Percentiles rank a stretch among this genome's conserved stretches.
These are phyloP conservation scores for Carassius gibelio DNA, from an alignment of 2,113 vertebrate genomes.

Conservation along the genomic window DNA sequence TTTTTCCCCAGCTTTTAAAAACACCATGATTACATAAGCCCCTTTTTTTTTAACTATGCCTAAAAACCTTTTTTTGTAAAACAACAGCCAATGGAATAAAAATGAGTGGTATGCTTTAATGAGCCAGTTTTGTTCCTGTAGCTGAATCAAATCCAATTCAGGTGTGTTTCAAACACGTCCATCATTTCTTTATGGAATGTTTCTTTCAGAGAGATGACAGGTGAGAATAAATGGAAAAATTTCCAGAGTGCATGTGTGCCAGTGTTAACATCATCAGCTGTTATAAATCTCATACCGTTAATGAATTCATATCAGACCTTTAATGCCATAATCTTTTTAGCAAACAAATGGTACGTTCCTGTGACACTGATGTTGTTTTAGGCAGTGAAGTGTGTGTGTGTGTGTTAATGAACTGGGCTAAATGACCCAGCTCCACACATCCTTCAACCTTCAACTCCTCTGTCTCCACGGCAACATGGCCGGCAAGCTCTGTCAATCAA, in stretches of 20 bases:
- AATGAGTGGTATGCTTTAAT: not conserved
- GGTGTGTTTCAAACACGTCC: not conserved
- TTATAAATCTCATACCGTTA: slow-evolving; percentile 14
- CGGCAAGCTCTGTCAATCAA: slow-evolving; percentile 44
- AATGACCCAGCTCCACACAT: slow-evolving; percentile 34
- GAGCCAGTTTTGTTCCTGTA: not conserved
- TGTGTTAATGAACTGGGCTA: slow-evolving; percentile 49
- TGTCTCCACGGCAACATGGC: slow-evolving; percentile 50
- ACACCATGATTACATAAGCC: not conserved
- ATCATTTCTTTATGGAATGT: slow-evolving; percentile 1
- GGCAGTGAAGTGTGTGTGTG: slow-evolving; percentile 16
- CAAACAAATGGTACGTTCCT: slow-evolving; percentile 38
- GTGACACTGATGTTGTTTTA: slow-evolving; percentile 40
- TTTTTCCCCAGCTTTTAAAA: too few species aligned
- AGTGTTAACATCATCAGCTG: not conserved
- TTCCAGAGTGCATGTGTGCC: not conserved
- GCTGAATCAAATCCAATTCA: slow-evolving; percentile 8
- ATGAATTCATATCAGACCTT: not conserved
- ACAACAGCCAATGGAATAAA: not conserved
- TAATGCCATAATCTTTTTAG: slow-evolving; percentile 42
- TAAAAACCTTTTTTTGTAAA: not conserved
- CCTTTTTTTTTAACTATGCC: not conserved
- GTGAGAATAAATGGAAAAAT: not conserved
- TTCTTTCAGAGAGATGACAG: not conserved
- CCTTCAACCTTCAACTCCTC: slow-evolving; percentile 39